Conservation (phyloP, 2,113 vertebrate genomes). For the Myotis yumanensis region DNA sequence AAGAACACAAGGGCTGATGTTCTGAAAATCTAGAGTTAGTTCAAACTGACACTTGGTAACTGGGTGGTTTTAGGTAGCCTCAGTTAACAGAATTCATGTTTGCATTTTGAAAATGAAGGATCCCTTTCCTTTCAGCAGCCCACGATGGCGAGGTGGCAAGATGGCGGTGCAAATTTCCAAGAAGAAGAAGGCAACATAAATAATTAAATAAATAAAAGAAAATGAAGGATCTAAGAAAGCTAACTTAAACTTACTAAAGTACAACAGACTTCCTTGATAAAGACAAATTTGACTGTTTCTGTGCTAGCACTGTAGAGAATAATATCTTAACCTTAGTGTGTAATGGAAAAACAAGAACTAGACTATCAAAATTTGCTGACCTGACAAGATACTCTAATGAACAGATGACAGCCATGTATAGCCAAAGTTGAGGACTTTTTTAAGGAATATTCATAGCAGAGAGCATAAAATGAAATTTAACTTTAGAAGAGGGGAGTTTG, state of each 20-base stretch:
- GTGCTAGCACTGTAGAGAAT: not conserved
- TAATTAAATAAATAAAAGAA: not conserved
- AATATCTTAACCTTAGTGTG: not conserved
- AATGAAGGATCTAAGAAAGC: not conserved
- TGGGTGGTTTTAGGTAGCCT: not conserved
- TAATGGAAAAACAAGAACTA: slow-evolving; percentile 4
- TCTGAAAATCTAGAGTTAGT: slow-evolving; percentile 22
- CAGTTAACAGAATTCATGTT: not conserved
- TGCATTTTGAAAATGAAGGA: slow-evolving; percentile 31
- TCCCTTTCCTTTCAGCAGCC: not conserved
- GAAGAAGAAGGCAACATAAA: not conserved
- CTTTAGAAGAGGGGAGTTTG: not conserved
- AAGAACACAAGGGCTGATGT: not conserved
- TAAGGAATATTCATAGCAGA: not conserved
- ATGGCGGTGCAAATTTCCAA: not conserved
- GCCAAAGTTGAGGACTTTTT: not conserved
- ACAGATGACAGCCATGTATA: not conserved
- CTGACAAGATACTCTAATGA: slow-evolving; percentile 6
- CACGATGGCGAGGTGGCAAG: not conserved
- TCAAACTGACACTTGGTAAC: not conserved
- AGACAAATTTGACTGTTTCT: slow-evolving; percentile 12
- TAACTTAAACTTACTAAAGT: not conserved
- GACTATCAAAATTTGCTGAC: not conserved
- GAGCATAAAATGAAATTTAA: not conserved
- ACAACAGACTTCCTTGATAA: not conserved